These are phyloP conservation scores for Apocrypta bakeri DNA, from an alignment of 1,140 invertebrate species.

Conservation along the genomic window DNA sequence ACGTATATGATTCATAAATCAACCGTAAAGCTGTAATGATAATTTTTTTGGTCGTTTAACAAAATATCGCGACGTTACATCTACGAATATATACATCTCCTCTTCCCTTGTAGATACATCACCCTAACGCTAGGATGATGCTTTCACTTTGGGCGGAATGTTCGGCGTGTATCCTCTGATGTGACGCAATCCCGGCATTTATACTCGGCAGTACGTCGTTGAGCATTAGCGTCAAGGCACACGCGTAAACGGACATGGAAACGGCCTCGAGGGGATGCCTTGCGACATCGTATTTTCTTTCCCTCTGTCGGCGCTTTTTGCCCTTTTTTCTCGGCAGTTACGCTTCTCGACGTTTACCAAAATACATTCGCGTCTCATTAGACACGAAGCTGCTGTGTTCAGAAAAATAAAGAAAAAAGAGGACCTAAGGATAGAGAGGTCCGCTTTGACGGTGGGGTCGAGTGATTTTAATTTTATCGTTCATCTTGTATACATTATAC, in stretches of 20 bases:
- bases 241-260: constrained; percentile 37
- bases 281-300: constrained; percentile 7
- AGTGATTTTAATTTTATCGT: background rate
- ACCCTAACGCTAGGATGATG: background rate
- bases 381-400: background rate
- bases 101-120: background rate
- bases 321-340: constrained; percentile 7
- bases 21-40: constrained; percentile 66
- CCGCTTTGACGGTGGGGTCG: background rate
- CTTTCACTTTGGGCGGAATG: constrained; percentile 39
- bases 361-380: constrained; percentile 33
- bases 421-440: background rate
- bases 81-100: constrained; percentile 54
- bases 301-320: background rate
- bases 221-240: constrained; percentile 55
- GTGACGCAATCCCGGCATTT: constrained; percentile 44
- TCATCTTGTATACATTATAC: background rate
- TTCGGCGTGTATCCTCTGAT: constrained; percentile 52
- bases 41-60: constrained; percentile 57
- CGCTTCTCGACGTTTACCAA: constrained; percentile 19
- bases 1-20: background rate
- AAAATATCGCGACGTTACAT: background rate
- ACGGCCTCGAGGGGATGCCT: constrained; percentile 50
- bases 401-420: background rate
- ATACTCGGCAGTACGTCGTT: constrained; percentile 47